A percentile compares a stretch with the other conserved stretches of the same genome.
Evolutionary conservation across 2,113 vertebrate species (phyloP).

Genomic region (Lepus timidus): DNA sequence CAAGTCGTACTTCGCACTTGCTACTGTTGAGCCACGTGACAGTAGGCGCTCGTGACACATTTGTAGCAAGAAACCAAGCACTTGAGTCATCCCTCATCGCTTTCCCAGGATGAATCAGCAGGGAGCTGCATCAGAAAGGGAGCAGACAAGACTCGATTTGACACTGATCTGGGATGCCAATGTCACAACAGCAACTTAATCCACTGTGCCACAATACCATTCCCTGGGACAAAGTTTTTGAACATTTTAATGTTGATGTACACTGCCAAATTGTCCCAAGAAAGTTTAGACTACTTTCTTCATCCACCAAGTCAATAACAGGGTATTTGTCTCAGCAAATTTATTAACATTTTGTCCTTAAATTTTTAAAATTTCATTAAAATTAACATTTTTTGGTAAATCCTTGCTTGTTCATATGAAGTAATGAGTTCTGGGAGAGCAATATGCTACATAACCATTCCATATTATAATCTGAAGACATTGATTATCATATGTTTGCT

Average conservation of each 20-base stretch:
- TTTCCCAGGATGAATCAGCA: no score
- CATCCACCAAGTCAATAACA: neutral
- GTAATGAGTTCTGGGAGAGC: neutral
- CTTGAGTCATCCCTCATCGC: no score
- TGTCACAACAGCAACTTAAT: no score
- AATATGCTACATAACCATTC: neutral
- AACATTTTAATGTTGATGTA: neutral
- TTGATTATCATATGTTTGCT: neutral
- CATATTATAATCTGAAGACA: slow-evolving; percentile 9
- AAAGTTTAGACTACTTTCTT: neutral
- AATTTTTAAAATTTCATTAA: neutral
- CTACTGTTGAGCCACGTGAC: no score
- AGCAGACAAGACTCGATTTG: no score
- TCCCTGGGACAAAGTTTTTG: neutral
- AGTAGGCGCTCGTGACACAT: no score
- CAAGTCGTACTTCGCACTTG: no score
- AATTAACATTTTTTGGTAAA: neutral
- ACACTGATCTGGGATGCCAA: no score
- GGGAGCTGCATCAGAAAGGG: no score
- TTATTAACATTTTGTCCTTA: neutral
- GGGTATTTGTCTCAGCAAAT: neutral
- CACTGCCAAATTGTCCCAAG: neutral
- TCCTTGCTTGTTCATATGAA: neutral
- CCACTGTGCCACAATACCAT: no score
- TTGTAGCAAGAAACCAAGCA: no score